These are phyloP conservation scores for Onthophagus sagittarius DNA, from an alignment of 2,888 invertebrate species.

Conservation along the genomic window DNA sequence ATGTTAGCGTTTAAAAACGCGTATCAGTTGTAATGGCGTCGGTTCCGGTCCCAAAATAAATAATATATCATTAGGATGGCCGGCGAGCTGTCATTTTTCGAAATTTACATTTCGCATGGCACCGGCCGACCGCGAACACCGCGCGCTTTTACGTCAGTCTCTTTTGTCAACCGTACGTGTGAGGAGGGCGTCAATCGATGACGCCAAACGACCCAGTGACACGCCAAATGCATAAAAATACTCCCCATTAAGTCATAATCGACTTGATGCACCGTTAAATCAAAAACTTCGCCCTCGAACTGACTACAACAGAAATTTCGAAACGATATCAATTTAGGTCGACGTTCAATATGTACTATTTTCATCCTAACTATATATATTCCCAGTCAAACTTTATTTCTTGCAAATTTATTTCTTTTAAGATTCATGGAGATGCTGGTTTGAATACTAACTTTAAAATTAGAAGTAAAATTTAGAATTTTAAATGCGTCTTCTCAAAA, in stretches of 20 bases:
- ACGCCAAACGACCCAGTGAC: neutral
- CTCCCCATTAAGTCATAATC: neutral
- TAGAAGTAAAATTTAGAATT: too few species aligned
- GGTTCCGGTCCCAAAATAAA: conserved; percentile 7
- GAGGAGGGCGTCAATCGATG: conserved; percentile 12
- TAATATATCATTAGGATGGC: conserved; percentile 13
- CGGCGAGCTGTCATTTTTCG: conserved; percentile 11
- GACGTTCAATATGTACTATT: neutral
- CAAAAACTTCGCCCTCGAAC: neutral
- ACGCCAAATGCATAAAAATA: conserved; percentile 16
- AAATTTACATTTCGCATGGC: conserved; percentile 7
- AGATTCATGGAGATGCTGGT: too few species aligned
- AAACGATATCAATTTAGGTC: neutral
- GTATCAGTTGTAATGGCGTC: conserved; percentile 6
- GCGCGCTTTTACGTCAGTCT: conserved; percentile 8
- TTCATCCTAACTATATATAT: too few species aligned
- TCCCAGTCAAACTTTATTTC: too few species aligned
- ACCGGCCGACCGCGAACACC: neutral
- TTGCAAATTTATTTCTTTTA: too few species aligned
- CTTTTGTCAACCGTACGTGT: conserved; percentile 12
- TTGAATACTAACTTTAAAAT: too few species aligned
- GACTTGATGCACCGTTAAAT: neutral
- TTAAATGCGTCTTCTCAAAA: too few species aligned
- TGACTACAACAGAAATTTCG: neutral
- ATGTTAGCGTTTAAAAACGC: neutral